These are phyloP conservation scores for Leptothorax acervorum DNA, from an alignment of 2,888 invertebrate genomes.

Conservation along the genomic window DNA sequence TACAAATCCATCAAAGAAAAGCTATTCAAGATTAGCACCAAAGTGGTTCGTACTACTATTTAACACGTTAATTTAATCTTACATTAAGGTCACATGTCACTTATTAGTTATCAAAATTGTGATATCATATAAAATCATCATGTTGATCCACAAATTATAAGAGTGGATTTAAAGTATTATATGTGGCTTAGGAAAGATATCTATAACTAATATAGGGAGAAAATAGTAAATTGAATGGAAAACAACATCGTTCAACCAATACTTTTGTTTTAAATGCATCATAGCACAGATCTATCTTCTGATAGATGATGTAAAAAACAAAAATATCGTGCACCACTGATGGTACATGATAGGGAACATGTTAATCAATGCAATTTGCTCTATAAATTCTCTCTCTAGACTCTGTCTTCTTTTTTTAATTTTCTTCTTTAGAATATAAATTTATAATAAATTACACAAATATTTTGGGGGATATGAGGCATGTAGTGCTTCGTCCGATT, in stretches of 20 bases:
- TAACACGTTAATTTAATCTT: not conserved
- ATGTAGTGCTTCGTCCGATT: not conserved
- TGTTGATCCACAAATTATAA: not conserved
- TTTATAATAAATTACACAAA: not conserved
- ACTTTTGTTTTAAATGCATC: not conserved
- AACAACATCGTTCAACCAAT: not conserved
- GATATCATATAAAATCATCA: not conserved
- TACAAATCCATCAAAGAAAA: slow-evolving; percentile 86
- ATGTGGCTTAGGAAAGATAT: not conserved
- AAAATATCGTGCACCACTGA: not conserved
- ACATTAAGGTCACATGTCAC: not conserved
- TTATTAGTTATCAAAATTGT: not conserved
- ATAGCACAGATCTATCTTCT: not conserved
- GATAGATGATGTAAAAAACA: not conserved
- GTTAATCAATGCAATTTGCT: not conserved
- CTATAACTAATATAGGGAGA: not conserved
- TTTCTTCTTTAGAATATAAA: not conserved
- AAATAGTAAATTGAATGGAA: not conserved
- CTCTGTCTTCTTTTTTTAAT: not conserved
- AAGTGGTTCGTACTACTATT: slow-evolving; percentile 75
- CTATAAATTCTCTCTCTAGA: not conserved
- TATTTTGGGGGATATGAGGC: not conserved
- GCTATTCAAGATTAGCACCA: slow-evolving; percentile 86
- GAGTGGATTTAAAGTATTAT: not conserved
- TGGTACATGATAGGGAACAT: not conserved